These are phyloP conservation scores for Palythoa grandis DNA, from an alignment of 92 coral and sea anemone species.

Conservation along the genomic window DNA sequence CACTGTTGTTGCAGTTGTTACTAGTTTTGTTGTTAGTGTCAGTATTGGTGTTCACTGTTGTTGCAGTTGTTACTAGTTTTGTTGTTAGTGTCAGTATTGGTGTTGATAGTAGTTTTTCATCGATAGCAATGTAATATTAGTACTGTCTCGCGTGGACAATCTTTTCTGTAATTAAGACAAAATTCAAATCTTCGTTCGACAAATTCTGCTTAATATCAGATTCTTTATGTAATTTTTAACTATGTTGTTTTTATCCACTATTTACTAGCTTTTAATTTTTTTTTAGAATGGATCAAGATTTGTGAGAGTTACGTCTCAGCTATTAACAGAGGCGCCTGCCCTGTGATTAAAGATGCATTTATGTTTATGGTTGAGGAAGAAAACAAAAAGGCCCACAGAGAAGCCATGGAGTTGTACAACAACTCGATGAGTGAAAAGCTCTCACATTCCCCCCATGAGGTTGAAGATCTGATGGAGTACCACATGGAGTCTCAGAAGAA, in stretches of 20 bases:
- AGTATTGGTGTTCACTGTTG: not conserved
- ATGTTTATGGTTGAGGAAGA: slow-evolving; percentile 16
- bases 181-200: too few relatives aligned
- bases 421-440: slow-evolving; percentile 9
- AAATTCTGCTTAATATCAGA: too few relatives aligned
- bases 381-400: not conserved
- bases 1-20: not conserved
- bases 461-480: slow-evolving; percentile 10
- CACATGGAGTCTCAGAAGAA: slow-evolving; percentile 37
- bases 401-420: not conserved
- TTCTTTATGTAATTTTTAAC: not conserved
- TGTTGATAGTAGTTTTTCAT: too few relatives aligned
- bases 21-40: not conserved
- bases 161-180: too few relatives aligned
- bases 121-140: too few relatives aligned
- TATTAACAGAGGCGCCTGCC: slow-evolving; percentile 39
- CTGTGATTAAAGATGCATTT: slow-evolving; percentile 27
- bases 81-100: too few relatives aligned
- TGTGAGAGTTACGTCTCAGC: slow-evolving; percentile 43
- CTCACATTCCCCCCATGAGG: not conserved
- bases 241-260: not conserved
- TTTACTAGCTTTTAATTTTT: not conserved
- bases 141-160: too few relatives aligned
- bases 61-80: too few relatives aligned
- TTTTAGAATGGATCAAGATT: slow-evolving; percentile 37